These are phyloP conservation scores for Mormoops blainvillei DNA, from an alignment of 2,113 vertebrate species.

Conservation along the genomic window DNA sequence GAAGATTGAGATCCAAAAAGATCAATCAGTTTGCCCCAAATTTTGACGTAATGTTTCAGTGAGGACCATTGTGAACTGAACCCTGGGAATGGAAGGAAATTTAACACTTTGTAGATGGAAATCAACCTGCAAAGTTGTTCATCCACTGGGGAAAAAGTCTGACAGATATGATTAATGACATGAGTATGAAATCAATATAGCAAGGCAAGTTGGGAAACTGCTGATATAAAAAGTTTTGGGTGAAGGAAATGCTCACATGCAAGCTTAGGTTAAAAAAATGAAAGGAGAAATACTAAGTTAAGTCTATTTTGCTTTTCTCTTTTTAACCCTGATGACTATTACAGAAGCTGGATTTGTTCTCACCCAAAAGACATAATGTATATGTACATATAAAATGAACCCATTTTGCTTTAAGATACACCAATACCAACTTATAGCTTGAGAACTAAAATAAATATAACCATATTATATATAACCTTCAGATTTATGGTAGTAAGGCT, in stretches of 20 bases:
- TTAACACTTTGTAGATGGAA: conserved; percentile 23
- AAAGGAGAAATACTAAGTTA: neutral
- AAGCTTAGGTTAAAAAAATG: neutral
- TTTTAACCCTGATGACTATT: neutral
- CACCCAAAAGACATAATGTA: neutral
- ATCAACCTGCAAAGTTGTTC: conserved; percentile 29
- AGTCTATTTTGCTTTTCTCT: neutral
- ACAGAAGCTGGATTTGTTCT: neutral
- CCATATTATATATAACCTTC: neutral
- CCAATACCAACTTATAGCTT: neutral
- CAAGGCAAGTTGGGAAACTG: conserved; percentile 5
- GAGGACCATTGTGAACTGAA: neutral
- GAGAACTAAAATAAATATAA: neutral
- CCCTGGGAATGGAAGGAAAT: neutral
- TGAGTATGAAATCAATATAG: conserved; percentile 8
- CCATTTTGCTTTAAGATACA: neutral
- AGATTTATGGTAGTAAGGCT: neutral
- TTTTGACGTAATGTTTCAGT: conserved; percentile 36
- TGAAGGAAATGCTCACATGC: neutral
- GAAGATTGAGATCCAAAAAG: neutral
- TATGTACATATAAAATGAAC: neutral
- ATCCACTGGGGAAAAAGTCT: neutral
- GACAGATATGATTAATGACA: conserved; percentile 40
- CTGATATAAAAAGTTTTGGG: neutral
- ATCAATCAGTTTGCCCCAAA: neutral